These are phyloP conservation scores for Datnioides undecimradiatus DNA, from an alignment of 2,113 vertebrate genomes.

Conservation along the genomic window DNA sequence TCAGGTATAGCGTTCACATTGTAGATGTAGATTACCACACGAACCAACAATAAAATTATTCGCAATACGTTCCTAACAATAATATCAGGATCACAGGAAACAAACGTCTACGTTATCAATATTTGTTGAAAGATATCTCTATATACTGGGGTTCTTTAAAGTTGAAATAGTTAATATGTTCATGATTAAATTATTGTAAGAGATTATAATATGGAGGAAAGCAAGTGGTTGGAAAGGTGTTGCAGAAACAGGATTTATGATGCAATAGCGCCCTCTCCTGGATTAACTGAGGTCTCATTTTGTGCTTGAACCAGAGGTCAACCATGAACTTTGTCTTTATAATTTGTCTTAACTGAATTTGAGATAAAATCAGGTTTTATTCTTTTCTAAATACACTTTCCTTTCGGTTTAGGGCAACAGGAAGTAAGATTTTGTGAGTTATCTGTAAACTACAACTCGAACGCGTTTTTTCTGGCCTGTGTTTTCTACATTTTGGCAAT, in stretches of 20 bases:
- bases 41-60: neutral
- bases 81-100: neutral
- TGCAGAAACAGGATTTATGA: neutral
- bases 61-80: neutral
- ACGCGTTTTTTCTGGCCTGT: neutral
- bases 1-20: neutral
- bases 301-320: neutral
- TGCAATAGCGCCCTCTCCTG: conserved; percentile 65
- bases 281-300: neutral
- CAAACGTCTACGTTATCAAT: no score
- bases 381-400: neutral
- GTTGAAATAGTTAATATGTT: no score
- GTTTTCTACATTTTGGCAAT: neutral
- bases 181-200: neutral
- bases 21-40: neutral
- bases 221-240: no score
- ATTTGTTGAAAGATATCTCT: no score
- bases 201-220: no score
- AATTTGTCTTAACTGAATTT: neutral
- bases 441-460: neutral
- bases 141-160: no score
- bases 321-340: neutral
- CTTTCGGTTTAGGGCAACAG: neutral
- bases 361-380: no score
- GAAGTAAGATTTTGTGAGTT: neutral